phyloP scores from a whole-genome alignment of 2,888 invertebrate species.

The Stenoptilia bipunctidactyla region DNA sequence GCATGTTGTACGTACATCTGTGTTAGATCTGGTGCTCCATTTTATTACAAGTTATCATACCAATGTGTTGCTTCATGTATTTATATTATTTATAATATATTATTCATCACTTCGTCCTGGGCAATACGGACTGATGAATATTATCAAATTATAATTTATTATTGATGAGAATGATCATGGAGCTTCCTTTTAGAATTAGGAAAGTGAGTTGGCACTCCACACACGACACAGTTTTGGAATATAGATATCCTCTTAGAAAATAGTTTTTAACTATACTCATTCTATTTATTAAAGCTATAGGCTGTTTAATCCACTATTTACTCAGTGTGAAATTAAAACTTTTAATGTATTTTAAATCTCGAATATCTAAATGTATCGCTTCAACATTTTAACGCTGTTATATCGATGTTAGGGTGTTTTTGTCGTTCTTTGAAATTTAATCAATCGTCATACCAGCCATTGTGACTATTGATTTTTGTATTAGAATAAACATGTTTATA shows the following conservation, averaged over 20 bases:
- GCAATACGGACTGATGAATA: slow-evolving; percentile 67
- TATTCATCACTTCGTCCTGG: slow-evolving; percentile 62
- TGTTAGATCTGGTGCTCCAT: slow-evolving; percentile 33
- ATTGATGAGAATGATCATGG: background rate
- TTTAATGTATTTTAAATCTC: too few relatives aligned
- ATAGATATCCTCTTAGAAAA: too few relatives aligned
- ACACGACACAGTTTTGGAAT: slow-evolving; percentile 14
- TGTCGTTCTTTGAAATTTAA: slow-evolving; percentile 23
- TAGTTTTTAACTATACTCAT: too few relatives aligned
- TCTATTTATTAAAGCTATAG: too few relatives aligned
- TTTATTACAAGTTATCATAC: slow-evolving; percentile 21
- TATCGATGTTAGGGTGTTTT: slow-evolving; percentile 8
- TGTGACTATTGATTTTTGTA: slow-evolving; percentile 53
- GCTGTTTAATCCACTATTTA: too few relatives aligned
- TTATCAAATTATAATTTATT: slow-evolving; percentile 12
- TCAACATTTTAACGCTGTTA: slow-evolving; percentile 4
- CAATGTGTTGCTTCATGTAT: slow-evolving; percentile 11
- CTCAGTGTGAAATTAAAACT: too few relatives aligned
- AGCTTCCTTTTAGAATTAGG: background rate
- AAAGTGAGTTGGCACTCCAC: slow-evolving; percentile 22
- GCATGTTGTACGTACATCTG: slow-evolving; percentile 30
- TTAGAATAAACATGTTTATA: slow-evolving; percentile 55
- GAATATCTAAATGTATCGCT: too few relatives aligned
- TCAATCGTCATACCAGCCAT: slow-evolving; percentile 69
- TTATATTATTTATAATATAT: slow-evolving; percentile 16